A percentile compares a stretch with the other conserved stretches of the same genome.
Evolutionary conservation across 2,888 invertebrate species (phyloP).

Genomic region (Metalampra italica): DNA sequence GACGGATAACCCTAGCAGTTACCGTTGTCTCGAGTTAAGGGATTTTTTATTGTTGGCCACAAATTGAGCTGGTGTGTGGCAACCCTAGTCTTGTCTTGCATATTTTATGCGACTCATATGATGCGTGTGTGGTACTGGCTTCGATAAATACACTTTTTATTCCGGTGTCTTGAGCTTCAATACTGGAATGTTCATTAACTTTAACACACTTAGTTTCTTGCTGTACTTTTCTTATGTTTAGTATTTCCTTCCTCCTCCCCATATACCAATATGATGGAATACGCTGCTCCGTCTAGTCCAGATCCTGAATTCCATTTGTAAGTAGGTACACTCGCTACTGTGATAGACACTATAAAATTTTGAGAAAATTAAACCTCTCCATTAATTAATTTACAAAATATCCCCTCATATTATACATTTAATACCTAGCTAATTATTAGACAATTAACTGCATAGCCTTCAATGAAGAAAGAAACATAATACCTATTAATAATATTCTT

Average conservation of each 20-base stretch:
- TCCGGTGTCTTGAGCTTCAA: background rate
- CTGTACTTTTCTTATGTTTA: no score
- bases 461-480: conserved; percentile 22
- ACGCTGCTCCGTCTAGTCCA: no score
- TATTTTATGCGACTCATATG: conserved; percentile 57
- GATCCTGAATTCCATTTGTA: no score
- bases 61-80: conserved; percentile 59
- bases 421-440: conserved; percentile 49
- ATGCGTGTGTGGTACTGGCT: conserved; percentile 16
- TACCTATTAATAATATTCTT: conserved; percentile 21
- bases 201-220: background rate
- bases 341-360: background rate
- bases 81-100: conserved; percentile 59
- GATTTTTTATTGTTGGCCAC: conserved; percentile 76
- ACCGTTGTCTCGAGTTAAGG: conserved; percentile 71
- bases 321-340: no score
- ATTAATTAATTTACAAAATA: no score
- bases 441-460: conserved; percentile 34
- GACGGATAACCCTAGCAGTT: conserved; percentile 65
- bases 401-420: no score
- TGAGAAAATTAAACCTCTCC: background rate
- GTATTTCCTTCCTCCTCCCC: no score
- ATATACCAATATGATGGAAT: no score
- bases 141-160: background rate
- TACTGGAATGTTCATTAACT: no score